Conservation (phyloP, 2,888 invertebrate species). For the Noctua comes region DNA sequence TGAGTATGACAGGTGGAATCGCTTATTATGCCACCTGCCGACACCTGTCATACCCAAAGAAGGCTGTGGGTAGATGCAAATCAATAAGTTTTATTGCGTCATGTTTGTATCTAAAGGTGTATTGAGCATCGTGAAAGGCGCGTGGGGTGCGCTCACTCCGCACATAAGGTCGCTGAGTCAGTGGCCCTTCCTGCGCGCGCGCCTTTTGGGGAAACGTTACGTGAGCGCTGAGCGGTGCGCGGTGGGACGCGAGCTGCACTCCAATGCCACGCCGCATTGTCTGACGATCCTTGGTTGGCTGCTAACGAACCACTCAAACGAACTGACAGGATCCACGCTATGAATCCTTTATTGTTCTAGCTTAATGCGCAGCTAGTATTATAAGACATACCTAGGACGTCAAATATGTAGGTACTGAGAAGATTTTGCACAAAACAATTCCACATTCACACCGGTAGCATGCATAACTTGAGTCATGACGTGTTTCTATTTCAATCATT, state of each 20-base stretch:
- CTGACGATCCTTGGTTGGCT: slow-evolving; percentile 68
- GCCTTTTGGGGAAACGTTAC: slow-evolving; percentile 86
- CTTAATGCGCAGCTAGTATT: slow-evolving; percentile 38
- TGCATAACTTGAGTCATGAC: slow-evolving; percentile 33
- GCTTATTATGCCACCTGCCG: slow-evolving; percentile 50
- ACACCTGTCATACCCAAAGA: slow-evolving; percentile 74
- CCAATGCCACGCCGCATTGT: slow-evolving; percentile 80
- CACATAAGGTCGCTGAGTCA: slow-evolving; percentile 85
- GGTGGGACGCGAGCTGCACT: slow-evolving; percentile 80
- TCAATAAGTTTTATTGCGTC: slow-evolving; percentile 82
- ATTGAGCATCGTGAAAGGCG: slow-evolving; percentile 85
- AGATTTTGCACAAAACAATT: slow-evolving; percentile 36
- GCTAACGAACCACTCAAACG: slow-evolving; percentile 62
- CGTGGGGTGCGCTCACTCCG: slow-evolving; percentile 74
- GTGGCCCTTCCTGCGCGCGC: slow-evolving; percentile 85
- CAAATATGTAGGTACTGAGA: slow-evolving; percentile 7
- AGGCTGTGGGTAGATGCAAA: slow-evolving; percentile 78
- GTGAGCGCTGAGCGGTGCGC: slow-evolving; percentile 71
- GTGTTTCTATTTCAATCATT: slow-evolving; percentile 40
- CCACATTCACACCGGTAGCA: slow-evolving; percentile 12
- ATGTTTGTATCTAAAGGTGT: slow-evolving; percentile 72
- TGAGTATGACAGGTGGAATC: slow-evolving; percentile 42
- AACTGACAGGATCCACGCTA: slow-evolving; percentile 59
- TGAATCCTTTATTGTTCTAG: slow-evolving; percentile 65
- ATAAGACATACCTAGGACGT: slow-evolving; percentile 11